Percentiles rank a stretch among this genome's conserved stretches.
These are phyloP conservation scores for Eonycteris spelaea DNA, from an alignment of 2,113 vertebrate species.

Conservation along the genomic window DNA sequence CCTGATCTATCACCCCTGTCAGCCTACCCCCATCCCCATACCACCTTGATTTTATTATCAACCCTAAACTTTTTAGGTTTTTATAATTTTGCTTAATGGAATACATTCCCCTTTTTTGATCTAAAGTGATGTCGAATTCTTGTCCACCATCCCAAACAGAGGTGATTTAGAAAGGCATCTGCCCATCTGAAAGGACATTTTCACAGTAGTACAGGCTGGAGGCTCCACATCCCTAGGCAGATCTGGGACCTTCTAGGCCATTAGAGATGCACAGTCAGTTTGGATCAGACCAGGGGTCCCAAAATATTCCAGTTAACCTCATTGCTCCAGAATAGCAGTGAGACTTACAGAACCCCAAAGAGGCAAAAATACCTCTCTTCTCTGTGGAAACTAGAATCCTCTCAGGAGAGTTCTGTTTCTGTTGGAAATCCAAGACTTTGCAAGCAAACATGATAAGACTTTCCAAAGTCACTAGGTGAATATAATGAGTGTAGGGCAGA, in stretches of 20 bases:
- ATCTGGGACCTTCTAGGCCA: background rate
- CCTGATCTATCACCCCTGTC: background rate
- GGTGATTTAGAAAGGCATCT: background rate
- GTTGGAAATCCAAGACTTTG: constrained; percentile 34
- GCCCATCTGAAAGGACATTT: background rate
- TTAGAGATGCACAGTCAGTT: background rate
- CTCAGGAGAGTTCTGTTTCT: constrained; percentile 13
- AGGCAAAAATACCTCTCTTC: background rate
- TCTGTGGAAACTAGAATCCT: background rate
- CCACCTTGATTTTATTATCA: background rate
- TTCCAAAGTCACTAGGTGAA: background rate
- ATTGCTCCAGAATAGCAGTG: background rate
- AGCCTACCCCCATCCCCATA: rapidly evolving
- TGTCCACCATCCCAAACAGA: background rate
- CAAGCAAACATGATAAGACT: background rate
- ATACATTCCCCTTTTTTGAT: background rate
- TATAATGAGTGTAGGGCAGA: background rate
- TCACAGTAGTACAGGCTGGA: background rate
- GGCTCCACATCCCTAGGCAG: background rate
- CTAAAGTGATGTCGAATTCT: background rate
- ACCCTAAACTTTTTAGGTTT: background rate
- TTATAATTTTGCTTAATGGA: background rate
- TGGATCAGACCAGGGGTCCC: background rate
- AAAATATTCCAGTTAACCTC: background rate
- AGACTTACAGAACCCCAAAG: background rate